These are phyloP conservation scores for Hystrix brachyura DNA, from an alignment of 2,113 vertebrate genomes.

Conservation along the genomic window DNA sequence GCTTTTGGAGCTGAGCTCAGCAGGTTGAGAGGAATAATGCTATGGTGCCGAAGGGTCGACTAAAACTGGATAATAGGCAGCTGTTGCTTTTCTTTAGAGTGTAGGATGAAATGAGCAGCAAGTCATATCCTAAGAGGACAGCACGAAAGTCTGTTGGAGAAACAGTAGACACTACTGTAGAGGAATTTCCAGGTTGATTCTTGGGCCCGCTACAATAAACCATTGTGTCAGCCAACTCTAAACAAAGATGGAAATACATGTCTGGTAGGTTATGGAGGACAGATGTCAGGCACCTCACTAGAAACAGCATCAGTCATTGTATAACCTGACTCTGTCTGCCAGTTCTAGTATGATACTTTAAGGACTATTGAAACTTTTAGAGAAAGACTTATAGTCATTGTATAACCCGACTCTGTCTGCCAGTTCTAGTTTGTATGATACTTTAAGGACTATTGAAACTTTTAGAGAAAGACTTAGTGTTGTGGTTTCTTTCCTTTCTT, in stretches of 20 bases:
- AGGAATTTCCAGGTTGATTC: background rate
- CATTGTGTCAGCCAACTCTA: background rate
- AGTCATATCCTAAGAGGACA: background rate
- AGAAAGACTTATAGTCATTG: background rate
- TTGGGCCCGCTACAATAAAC: background rate
- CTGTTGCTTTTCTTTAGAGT: background rate
- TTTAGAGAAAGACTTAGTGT: background rate
- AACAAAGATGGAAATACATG: background rate
- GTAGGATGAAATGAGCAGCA: background rate
- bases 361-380: conserved; percentile 12
- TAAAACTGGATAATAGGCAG: background rate
- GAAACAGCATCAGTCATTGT: background rate
- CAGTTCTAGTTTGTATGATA: background rate
- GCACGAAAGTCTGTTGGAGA: background rate
- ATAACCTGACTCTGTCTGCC: background rate
- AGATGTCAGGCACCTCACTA: background rate
- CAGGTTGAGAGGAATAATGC: background rate
- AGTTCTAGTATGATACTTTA: background rate
- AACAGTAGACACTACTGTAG: background rate
- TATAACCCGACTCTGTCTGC: background rate
- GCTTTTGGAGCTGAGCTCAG: background rate
- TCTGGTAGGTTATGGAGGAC: background rate
- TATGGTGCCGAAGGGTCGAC: background rate
- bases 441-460: conserved; percentile 9
- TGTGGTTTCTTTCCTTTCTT: background rate